Conservation (phyloP, 1,140 invertebrate species). For the Drosophila leontia region DNA sequence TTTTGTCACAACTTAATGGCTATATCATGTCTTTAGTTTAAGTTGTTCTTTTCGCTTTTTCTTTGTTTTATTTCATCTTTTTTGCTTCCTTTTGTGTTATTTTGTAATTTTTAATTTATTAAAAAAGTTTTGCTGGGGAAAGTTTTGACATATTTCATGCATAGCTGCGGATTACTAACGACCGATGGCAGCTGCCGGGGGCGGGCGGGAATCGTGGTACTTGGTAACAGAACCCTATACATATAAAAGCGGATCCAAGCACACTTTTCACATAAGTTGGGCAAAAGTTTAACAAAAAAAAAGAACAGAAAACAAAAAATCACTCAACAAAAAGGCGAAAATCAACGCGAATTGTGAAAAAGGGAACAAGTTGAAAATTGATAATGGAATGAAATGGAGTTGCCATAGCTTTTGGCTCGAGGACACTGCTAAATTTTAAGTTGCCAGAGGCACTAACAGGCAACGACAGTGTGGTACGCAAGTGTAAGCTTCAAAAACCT, state of each 20-base stretch:
- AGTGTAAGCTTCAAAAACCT: neutral
- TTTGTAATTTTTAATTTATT: slow-evolving; percentile 65
- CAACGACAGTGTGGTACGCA: neutral
- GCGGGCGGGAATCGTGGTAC: slow-evolving; percentile 5
- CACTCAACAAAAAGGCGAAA: slow-evolving; percentile 17
- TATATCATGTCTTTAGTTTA: slow-evolving; percentile 55
- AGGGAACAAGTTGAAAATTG: slow-evolving; percentile 43
- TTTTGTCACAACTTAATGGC: slow-evolving; percentile 34
- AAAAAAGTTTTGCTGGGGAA: slow-evolving; percentile 59
- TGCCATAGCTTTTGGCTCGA: slow-evolving; percentile 7
- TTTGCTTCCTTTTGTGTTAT: slow-evolving; percentile 23
- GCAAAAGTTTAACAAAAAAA: slow-evolving; percentile 37
- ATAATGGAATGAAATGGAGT: slow-evolving; percentile 29
- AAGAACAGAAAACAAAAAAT: slow-evolving; percentile 6
- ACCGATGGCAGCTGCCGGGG: slow-evolving; percentile 22
- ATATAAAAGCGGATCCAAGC: slow-evolving; percentile 11
- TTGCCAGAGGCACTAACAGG: slow-evolving; percentile 3
- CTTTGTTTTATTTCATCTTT: slow-evolving; percentile 21
- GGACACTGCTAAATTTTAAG: slow-evolving; percentile 17
- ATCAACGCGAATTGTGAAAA: slow-evolving; percentile 24
- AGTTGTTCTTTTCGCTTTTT: slow-evolving; percentile 13
- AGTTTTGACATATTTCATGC: slow-evolving; percentile 70
- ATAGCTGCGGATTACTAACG: slow-evolving; percentile 57
- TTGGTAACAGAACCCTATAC: slow-evolving; percentile 39
- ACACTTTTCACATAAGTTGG: slow-evolving; percentile 49